Evolutionary conservation across 2,888 invertebrate species (phyloP).

Genomic region (Brassicogethes aeneus): DNA sequence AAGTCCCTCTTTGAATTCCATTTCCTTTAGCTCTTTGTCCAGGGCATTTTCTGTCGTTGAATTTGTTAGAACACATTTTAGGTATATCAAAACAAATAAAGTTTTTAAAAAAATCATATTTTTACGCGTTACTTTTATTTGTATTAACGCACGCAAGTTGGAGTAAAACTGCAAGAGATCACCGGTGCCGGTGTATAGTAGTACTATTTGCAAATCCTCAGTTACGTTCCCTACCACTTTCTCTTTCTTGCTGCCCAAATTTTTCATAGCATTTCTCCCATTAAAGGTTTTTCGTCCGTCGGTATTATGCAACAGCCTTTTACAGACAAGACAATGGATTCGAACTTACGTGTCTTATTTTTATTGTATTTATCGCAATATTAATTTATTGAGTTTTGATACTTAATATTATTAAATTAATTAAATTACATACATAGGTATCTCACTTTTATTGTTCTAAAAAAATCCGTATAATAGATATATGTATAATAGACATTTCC

Average conservation of each 20-base stretch:
- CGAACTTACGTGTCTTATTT: too few relatives aligned
- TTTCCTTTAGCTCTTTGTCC: slow-evolving; percentile 17
- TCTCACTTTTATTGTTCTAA: too few relatives aligned
- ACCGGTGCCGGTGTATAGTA: too few relatives aligned
- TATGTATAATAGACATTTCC: too few relatives aligned
- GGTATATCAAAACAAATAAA: slow-evolving; percentile 13
- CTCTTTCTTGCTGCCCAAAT: slow-evolving; percentile 6
- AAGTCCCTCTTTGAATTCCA: slow-evolving; percentile 26
- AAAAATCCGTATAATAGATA: too few relatives aligned
- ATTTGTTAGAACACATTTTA: slow-evolving; percentile 8
- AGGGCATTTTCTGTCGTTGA: slow-evolving; percentile 6
- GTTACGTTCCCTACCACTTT: slow-evolving; percentile 8
- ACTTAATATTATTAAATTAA: too few relatives aligned
- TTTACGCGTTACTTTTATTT: slow-evolving; percentile 2
- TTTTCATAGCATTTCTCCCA: slow-evolving; percentile 1
- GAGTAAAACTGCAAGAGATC: slow-evolving; percentile 10
- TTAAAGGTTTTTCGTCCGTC: too few relatives aligned
- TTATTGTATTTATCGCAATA: too few relatives aligned
- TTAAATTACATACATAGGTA: too few relatives aligned
- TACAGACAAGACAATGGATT: too few relatives aligned
- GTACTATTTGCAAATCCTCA: slow-evolving; percentile 8
- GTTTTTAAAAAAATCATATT: slow-evolving; percentile 12
- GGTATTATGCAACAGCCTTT: too few relatives aligned
- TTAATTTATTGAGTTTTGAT: too few relatives aligned
- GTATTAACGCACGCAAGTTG: slow-evolving; percentile 14